A percentile compares a stretch with the other conserved stretches of the same genome.
Evolutionary conservation across 2,888 invertebrate genomes (phyloP).

Genomic region (Fissipunctia ypsillon): DNA sequence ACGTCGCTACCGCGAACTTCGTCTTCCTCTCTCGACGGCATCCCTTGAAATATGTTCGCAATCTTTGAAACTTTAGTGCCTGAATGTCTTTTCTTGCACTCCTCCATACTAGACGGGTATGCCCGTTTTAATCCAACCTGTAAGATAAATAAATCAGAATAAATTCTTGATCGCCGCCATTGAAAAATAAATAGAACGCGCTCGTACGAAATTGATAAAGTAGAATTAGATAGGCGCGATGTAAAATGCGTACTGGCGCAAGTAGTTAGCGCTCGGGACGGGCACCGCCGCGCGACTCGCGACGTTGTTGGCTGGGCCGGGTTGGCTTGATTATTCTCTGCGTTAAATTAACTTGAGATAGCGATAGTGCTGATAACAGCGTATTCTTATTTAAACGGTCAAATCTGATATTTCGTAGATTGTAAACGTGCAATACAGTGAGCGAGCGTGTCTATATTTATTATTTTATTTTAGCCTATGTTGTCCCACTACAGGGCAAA

Average conservation of each 20-base stretch:
- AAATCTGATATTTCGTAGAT: constrained; percentile 53
- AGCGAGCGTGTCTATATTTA: background rate
- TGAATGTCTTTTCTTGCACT: constrained; percentile 91
- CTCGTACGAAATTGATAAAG: constrained; percentile 78
- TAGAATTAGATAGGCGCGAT: constrained; percentile 80
- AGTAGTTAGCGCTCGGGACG: constrained; percentile 80
- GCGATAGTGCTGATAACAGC: constrained; percentile 88
- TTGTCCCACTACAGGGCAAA: background rate
- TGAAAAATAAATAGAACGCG: constrained; percentile 76
- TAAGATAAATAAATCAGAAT: constrained; percentile 78
- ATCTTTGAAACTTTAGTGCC: constrained; percentile 97
- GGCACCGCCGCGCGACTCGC: constrained; percentile 78
- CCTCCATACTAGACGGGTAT: constrained; percentile 91
- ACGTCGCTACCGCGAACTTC: constrained; percentile 91
- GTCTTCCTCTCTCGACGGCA: constrained; percentile 91
- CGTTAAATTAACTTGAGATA: constrained; percentile 88
- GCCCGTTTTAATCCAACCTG: constrained; percentile 89
- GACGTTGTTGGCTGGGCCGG: constrained; percentile 74
- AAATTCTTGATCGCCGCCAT: constrained; percentile 72
- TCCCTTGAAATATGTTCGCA: constrained; percentile 96
- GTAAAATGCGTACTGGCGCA: constrained; percentile 77
- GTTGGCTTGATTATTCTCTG: constrained; percentile 82
- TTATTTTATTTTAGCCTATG: background rate
- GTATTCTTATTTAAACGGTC: constrained; percentile 72
- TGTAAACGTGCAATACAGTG: constrained; percentile 8